These are phyloP conservation scores for Teleogryllus occipitalis DNA, from an alignment of 1,140 invertebrate genomes.

Conservation along the genomic window DNA sequence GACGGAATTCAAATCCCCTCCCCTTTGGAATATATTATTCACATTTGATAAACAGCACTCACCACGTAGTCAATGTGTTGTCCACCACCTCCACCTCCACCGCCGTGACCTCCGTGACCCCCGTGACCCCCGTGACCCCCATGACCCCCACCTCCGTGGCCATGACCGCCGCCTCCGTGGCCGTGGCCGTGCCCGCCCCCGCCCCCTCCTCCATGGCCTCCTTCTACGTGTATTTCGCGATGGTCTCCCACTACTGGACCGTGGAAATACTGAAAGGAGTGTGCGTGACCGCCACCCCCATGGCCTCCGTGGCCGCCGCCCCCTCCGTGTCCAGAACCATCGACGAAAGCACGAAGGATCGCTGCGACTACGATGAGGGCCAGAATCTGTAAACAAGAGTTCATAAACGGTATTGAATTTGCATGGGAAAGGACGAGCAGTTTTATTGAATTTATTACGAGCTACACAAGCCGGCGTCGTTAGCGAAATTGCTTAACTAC, in stretches of 20 bases:
- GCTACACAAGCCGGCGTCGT: no score
- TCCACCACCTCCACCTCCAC: background rate
- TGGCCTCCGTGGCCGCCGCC: background rate
- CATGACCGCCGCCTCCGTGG: no score
- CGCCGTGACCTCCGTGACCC: background rate
- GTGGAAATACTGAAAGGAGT: slow-evolving; percentile 39
- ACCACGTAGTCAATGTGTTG: slow-evolving; percentile 7
- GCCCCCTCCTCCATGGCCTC: background rate
- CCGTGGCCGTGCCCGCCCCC: background rate
- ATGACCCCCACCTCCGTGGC: background rate
- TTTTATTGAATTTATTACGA: no score
- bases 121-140: background rate
- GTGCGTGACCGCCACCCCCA: slow-evolving; percentile 27
- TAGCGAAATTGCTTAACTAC: no score
- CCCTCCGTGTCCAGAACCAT: background rate
- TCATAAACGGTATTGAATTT: no score
- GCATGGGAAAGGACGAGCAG: no score
- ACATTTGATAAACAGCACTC: background rate
- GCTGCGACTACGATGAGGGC: background rate
- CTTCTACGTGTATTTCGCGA: slow-evolving; percentile 26
- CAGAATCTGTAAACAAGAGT: no score
- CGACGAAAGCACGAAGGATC: background rate
- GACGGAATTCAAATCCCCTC: no score
- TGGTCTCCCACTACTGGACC: slow-evolving; percentile 37
- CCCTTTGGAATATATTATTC: background rate